Conservation (phyloP, 2,113 vertebrate species). For the Notothenia coriiceps region DNA sequence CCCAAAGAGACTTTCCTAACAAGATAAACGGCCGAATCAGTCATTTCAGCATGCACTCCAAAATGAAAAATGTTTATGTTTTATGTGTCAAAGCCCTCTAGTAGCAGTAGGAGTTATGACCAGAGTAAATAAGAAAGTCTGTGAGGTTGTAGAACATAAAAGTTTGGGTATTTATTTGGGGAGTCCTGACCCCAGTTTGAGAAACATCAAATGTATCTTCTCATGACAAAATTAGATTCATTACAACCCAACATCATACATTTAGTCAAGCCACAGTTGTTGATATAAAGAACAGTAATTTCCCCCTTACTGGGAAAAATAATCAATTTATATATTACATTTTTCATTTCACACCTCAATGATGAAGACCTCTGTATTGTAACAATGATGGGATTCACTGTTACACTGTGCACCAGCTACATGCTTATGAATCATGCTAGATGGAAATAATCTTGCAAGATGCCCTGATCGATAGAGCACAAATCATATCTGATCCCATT, state of each 20-base stretch:
- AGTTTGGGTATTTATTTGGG: neutral
- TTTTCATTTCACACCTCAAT: constrained; percentile 70
- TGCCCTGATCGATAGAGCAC: constrained; percentile 69
- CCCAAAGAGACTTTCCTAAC: neutral
- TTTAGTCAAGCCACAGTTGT: neutral
- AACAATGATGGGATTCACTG: constrained; percentile 43
- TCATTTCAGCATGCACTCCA: neutral
- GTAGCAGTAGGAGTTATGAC: neutral
- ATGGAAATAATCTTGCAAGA: constrained; percentile 69
- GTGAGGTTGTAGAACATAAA: too few species aligned
- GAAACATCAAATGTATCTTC: neutral
- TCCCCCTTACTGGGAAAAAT: neutral
- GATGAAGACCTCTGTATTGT: constrained; percentile 37
- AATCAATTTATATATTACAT: constrained; percentile 3
- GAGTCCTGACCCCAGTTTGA: neutral
- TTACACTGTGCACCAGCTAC: constrained; percentile 31
- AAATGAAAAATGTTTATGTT: neutral
- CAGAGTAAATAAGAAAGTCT: neutral
- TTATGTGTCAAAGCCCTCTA: neutral
- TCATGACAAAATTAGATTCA: neutral
- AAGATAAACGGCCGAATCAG: neutral
- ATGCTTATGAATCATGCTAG: constrained; percentile 68
- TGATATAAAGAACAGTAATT: neutral
- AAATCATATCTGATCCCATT: constrained; percentile 77
- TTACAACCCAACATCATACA: neutral